Evolutionary conservation across 2,113 vertebrate species (phyloP).

Genomic region (Phocoena sinus): DNA sequence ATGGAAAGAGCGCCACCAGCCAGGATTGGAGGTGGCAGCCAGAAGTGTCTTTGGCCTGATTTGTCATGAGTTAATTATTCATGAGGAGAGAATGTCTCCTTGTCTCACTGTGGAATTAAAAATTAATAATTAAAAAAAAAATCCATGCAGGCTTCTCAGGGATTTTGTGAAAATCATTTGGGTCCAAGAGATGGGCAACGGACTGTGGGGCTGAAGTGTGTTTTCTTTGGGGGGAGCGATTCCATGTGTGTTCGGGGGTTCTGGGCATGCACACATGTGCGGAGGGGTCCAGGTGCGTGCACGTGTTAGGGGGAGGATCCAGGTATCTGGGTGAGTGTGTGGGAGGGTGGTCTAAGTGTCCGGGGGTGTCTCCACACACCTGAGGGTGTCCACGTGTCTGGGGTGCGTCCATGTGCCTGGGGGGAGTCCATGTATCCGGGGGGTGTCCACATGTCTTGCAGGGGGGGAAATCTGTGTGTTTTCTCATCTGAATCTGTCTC

Average conservation of each 20-base stretch:
- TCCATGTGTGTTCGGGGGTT: not conserved
- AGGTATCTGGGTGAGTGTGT: not conserved
- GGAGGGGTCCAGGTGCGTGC: not conserved
- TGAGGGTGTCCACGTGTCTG: no score
- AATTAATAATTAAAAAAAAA: conserved; percentile 38
- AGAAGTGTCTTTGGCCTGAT: not conserved
- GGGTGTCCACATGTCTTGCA: not conserved
- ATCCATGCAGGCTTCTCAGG: not conserved
- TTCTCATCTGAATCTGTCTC: not conserved
- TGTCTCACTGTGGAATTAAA: conserved; percentile 35
- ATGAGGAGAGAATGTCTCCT: not conserved
- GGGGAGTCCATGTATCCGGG: not conserved
- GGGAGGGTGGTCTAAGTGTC: not conserved
- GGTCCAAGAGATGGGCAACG: not conserved
- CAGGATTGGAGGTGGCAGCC: not conserved
- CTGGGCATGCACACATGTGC: not conserved
- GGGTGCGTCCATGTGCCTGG: not conserved
- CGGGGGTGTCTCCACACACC: not conserved
- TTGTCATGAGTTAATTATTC: not conserved
- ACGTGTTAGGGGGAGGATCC: rapidly evolving
- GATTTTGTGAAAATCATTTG: not conserved
- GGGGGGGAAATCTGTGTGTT: no score
- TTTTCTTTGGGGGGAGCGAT: not conserved
- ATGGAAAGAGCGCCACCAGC: rapidly evolving
- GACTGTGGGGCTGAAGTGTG: not conserved